phyloP scores from a whole-genome alignment of 2,888 invertebrate species.

The Euplexia lucipara region DNA sequence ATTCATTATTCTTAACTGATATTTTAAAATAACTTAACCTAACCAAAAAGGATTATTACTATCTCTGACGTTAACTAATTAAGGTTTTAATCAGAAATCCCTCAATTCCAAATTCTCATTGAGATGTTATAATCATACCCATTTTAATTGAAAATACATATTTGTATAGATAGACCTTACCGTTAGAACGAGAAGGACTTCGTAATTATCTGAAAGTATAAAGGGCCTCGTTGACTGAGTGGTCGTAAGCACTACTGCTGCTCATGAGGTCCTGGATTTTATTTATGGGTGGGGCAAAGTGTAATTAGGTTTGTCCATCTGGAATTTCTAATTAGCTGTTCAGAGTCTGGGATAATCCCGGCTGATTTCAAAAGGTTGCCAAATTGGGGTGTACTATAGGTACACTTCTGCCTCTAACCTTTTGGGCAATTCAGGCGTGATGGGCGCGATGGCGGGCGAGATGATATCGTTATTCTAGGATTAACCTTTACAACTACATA shows the following conservation, averaged over 20 bases:
- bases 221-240: too few species aligned
- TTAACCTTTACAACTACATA: conserved; percentile 7
- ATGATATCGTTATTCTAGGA: conserved; percentile 1
- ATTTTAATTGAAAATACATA: conserved; percentile 27
- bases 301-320: too few species aligned
- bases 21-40: background rate
- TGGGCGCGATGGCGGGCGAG: too few species aligned
- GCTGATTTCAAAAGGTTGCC: too few species aligned
- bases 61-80: conserved; percentile 4
- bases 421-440: too few species aligned
- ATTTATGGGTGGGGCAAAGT: too few species aligned
- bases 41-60: conserved; percentile 1
- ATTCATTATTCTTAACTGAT: background rate
- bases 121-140: background rate
- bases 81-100: conserved; percentile 22
- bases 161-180: conserved; percentile 4
- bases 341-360: too few species aligned
- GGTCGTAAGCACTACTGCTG: too few species aligned
- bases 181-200: background rate
- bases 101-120: conserved; percentile 12
- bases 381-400: too few species aligned
- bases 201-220: conserved; percentile 1
- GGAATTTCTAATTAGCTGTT: too few species aligned
- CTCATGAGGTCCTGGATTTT: too few species aligned
- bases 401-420: too few species aligned